Percentiles rank a stretch among this genome's conserved stretches.
Evolutionary conservation across 1,140 invertebrate genomes (phyloP).

Genomic region (Monochamus saltuarius): DNA sequence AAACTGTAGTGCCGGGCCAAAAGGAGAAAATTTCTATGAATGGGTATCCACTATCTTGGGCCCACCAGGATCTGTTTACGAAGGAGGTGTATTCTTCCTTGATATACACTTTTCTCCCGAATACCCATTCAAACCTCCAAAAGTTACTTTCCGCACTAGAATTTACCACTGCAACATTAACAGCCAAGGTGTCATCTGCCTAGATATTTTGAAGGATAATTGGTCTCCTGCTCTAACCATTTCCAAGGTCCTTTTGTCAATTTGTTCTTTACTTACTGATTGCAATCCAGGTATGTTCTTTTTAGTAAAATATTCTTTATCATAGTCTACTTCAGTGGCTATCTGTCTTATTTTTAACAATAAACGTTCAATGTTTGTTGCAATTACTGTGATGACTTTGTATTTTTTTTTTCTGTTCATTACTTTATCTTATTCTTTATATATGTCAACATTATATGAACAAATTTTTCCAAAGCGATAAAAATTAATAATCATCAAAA

Average conservation of each 20-base stretch:
- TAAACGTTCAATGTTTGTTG: background rate
- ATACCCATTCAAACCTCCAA: conserved; percentile 97
- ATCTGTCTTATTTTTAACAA: too few relatives aligned
- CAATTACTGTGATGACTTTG: too few relatives aligned
- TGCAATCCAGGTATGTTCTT: conserved; percentile 84
- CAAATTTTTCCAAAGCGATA: too few relatives aligned
- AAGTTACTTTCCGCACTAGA: conserved; percentile 94
- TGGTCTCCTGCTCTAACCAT: conserved; percentile 95
- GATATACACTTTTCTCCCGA: conserved; percentile 95
- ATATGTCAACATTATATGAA: too few relatives aligned
- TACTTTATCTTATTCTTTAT: too few relatives aligned
- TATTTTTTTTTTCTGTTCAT: too few relatives aligned
- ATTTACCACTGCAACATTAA: conserved; percentile 98
- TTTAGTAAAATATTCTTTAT: background rate
- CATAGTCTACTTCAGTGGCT: too few relatives aligned
- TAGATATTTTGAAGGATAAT: conserved; percentile 95
- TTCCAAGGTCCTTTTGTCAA: conserved; percentile 91
- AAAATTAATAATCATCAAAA: too few relatives aligned
- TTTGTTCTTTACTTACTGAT: conserved; percentile 93
- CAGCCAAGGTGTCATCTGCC: conserved; percentile 93
- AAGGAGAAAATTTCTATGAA: conserved; percentile 96
- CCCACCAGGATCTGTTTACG: conserved; percentile 62
- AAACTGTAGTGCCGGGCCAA: conserved; percentile 93
- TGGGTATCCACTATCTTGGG: conserved; percentile 98
- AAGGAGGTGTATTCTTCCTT: conserved; percentile 87